These are phyloP conservation scores for Agrochola litura DNA, from an alignment of 2,888 invertebrate species.

Conservation along the genomic window DNA sequence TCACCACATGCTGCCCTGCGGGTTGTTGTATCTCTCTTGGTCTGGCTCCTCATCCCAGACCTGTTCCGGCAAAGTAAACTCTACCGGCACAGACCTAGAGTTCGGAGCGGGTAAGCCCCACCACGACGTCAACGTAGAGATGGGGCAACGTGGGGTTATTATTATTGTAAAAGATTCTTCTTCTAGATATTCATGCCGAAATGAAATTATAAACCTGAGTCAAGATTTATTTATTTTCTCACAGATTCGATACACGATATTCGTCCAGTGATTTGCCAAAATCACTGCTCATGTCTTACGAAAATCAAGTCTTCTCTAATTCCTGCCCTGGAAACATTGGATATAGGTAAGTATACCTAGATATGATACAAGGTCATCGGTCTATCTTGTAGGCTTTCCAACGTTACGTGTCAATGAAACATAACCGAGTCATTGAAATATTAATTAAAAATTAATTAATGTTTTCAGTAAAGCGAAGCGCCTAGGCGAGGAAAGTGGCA, in stretches of 20 bases:
- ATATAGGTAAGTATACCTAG: slow-evolving; percentile 71
- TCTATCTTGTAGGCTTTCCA: too few species aligned
- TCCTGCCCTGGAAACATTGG: slow-evolving; percentile 78
- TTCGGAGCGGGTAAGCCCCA: too few species aligned
- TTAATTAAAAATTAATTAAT: slow-evolving; percentile 29
- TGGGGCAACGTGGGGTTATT: too few species aligned
- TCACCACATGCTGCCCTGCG: too few species aligned
- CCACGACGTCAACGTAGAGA: too few species aligned
- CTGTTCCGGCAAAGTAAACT: too few species aligned
- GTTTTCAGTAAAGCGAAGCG: slow-evolving; percentile 73
- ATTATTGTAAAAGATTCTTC: neutral
- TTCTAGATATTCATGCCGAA: neutral
- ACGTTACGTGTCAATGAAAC: too few species aligned
- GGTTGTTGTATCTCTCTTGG: too few species aligned
- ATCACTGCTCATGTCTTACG: slow-evolving; percentile 73
- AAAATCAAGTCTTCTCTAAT: slow-evolving; percentile 74
- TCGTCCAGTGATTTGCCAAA: slow-evolving; percentile 71
- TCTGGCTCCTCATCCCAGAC: too few species aligned
- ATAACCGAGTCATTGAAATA: neutral
- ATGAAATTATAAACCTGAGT: neutral
- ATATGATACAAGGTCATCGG: neutral
- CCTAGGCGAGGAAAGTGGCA: slow-evolving; percentile 67
- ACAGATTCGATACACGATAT: slow-evolving; percentile 77
- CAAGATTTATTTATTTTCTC: slow-evolving; percentile 10
- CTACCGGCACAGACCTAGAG: too few species aligned